Base-by-base conservation (phyloP, 2,113 vertebrate genomes). In the Artemisiospiza belli region DNA sequence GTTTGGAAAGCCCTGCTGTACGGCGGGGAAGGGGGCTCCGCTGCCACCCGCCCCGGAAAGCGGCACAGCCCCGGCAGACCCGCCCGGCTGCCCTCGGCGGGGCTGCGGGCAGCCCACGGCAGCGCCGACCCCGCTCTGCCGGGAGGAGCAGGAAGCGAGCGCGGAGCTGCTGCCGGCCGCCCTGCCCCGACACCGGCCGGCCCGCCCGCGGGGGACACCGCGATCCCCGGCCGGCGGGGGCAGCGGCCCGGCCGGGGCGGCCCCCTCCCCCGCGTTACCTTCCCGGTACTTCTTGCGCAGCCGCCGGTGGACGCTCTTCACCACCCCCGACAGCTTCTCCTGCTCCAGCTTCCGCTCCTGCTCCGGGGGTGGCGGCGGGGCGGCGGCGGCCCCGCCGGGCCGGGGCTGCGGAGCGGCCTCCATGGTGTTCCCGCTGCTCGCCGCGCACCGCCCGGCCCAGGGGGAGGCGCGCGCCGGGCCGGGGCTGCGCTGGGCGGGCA, bases 281-380 rank as follows among this genome's bases (percentile, higher is more conserved):
- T 99, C 99, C 93, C 98, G 98, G 97, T 99, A 99, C 98, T 99
- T 99, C 98, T 98, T 99, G 95, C 99, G 99, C 97, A 99, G 99
- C 97, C 99, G 98, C 97, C 99, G 98, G 97, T 99, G 99, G 72
- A 99, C 99, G 97, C 98, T 99, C 96, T 99, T 99, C 54, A 99
- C 99, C 75, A 99, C 98, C 62, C 99, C 99, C 1, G 99, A 99
- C 93, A 99, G 66, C 66, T 69, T 69, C 46, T 69, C 66, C 46
- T 69, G 66, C 46, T 69, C 66, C 46, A 69, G 46, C 46, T 69
- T 68, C 24, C 66, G 44, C n/a, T 68, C 66, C 66, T 49, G 46
- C 33, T 68, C 66, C 66, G 33, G 66, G 66, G 66, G 24, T 6
- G 66, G 66, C 46, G 66, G 46, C 17, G 39, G 39, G 62, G 44